Evolutionary conservation across 2,888 invertebrate genomes (phyloP), one percentile per base, ranked within the genome.

Genomic region (Cosmopolites sordidus): DNA sequence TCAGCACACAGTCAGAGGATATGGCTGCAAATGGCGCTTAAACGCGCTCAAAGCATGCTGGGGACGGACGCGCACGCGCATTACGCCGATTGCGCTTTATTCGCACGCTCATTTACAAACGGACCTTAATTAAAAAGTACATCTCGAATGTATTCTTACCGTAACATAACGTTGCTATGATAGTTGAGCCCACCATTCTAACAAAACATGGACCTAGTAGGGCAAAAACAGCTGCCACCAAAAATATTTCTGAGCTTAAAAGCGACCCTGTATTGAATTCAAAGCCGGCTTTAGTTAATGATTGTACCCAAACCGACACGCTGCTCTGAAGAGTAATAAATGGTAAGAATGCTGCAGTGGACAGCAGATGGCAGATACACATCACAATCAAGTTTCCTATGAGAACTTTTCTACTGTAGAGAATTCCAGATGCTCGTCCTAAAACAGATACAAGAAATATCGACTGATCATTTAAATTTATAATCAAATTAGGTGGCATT

Each of bases 311-410:
- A 37, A 69, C 73, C 43, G 73, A 78, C 59, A 73, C 76, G 29
- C 73, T 77, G 16, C 79, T 78, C 63, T 81, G 81, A 12, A 82
- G 71, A 1, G 80, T 78, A 51, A 80, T 68, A 55, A 81, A 78
- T 9, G 86, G 86, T 16, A 84, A 71, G 12, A 83, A 77, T 0
- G 84, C 83, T 2, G 84, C 81, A 1, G 85, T 83, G 54, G 81
- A 79, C 9, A 83, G 76, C 1, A 82, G 78, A 62, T 84, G 84
- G 18, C 83, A 72, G 58, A 81, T 56, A 69, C 82, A 77, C 59
- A 83, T 69, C 51, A 83, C 70, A 33, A 80, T 69, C 67, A 84
- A 75, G 60, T 78, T 77, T 64, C 73, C 74, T 72, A 73, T 68
- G 64, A 69, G 78, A 71, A 64, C 78, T 56, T 60, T 78, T 65